A percentile compares a stretch with the other conserved stretches of the same genome.
Conservation (phyloP, 2,888 invertebrate genomes). For the Eupithecia abbreviata region DNA sequence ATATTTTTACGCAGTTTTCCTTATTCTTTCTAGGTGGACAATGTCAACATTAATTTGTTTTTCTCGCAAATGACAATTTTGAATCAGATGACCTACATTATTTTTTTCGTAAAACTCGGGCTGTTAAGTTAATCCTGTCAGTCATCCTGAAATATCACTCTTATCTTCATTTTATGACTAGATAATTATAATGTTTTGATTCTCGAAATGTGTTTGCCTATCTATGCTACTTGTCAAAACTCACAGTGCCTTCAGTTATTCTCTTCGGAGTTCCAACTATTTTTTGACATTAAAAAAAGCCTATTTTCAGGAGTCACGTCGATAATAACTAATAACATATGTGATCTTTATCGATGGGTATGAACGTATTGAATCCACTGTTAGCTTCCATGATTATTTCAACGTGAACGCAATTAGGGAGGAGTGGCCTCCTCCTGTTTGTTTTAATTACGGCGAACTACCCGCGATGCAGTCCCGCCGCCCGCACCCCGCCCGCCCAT, state of each 20-base stretch:
- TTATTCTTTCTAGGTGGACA: constrained; percentile 7
- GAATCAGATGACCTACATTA: background rate
- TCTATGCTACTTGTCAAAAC: no score
- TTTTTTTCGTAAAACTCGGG: background rate
- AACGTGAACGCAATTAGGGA: constrained; percentile 81
- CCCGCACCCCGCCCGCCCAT: constrained; percentile 41
- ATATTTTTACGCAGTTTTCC: constrained; percentile 23
- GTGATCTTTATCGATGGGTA: constrained; percentile 27
- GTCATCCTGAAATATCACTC: background rate
- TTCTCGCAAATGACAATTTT: background rate
- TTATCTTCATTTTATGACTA: background rate
- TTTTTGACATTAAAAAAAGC: background rate
- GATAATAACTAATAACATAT: background rate
- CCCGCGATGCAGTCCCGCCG: constrained; percentile 50
- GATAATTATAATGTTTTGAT: no score
- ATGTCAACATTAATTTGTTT: background rate
- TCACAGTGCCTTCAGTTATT: no score
- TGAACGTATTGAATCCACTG: constrained; percentile 54
- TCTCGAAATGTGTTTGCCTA: no score
- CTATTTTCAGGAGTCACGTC: background rate
- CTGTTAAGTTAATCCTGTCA: no score
- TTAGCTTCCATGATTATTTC: constrained; percentile 77
- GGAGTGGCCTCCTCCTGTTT: constrained; percentile 80
- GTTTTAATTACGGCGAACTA: constrained; percentile 82
- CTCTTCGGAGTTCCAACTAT: background rate